Conservation (phyloP, 2,888 invertebrate species). For the Punctoribates punctum region DNA sequence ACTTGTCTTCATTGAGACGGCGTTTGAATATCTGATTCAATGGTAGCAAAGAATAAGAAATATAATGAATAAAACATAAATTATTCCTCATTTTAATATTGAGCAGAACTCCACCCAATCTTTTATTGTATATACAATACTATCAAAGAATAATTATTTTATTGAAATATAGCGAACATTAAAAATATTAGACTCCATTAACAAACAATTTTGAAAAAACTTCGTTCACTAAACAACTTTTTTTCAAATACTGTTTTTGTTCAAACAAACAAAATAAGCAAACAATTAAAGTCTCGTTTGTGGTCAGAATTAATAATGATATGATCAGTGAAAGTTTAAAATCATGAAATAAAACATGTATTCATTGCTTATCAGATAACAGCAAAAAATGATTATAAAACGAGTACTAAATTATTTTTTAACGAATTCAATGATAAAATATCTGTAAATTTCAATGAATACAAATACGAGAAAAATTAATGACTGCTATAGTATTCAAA, state of each 20-base stretch:
- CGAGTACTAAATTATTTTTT: neutral
- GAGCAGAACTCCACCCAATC: constrained; percentile 8
- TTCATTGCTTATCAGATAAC: neutral
- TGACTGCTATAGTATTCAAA: too few species aligned
- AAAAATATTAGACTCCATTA: too few species aligned
- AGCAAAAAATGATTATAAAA: neutral
- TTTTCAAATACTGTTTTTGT: too few species aligned
- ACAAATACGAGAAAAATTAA: too few species aligned
- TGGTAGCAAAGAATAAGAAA: neutral
- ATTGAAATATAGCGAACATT: neutral
- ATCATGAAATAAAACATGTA: neutral
- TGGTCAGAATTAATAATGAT: neutral
- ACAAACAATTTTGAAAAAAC: too few species aligned
- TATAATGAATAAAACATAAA: constrained; percentile 14
- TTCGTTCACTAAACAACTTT: too few species aligned
- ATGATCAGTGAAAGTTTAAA: neutral
- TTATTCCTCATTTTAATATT: neutral
- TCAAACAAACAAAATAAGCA: too few species aligned
- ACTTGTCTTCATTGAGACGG: neutral
- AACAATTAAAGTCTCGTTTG: neutral
- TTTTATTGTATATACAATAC: neutral
- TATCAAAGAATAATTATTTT: constrained; percentile 2
- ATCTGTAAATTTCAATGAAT: neutral
- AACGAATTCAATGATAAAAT: neutral
- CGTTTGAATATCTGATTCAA: neutral